Percentiles rank a stretch among this genome's conserved stretches.
phyloP scores from a whole-genome alignment of 2,888 invertebrate species.

The Sinotaia quadrata region DNA sequence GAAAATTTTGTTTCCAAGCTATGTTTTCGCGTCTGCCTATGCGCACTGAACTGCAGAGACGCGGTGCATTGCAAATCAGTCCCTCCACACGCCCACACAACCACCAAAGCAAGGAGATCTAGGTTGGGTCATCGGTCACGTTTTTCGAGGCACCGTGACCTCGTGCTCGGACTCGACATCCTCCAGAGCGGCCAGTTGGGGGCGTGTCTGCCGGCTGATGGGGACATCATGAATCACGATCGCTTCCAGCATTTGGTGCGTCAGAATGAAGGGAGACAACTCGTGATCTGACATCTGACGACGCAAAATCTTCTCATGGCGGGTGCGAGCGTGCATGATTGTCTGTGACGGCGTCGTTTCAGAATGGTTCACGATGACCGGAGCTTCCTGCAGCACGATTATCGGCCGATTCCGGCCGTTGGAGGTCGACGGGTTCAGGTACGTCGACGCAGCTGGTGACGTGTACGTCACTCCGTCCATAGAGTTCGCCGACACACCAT shows the following conservation, averaged over 20 bases:
- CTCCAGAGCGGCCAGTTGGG: slow-evolving; percentile 24
- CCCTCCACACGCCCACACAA: too few species aligned
- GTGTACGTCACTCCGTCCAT: slow-evolving; percentile 13
- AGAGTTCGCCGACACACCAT: not conserved
- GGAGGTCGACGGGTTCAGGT: slow-evolving; percentile 5
- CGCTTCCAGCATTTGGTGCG: slow-evolving; percentile 53
- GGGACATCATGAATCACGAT: slow-evolving; percentile 61
- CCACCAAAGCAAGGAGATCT: too few species aligned
- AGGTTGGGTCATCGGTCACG: too few species aligned
- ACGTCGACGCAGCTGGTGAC: not conserved
- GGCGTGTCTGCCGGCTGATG: slow-evolving; percentile 31
- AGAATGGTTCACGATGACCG: slow-evolving; percentile 39
- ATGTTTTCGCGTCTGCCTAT: too few species aligned
- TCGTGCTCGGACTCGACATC: slow-evolving; percentile 29
- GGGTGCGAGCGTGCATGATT: slow-evolving; percentile 47
- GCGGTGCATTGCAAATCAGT: too few species aligned
- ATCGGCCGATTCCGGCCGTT: slow-evolving; percentile 46
- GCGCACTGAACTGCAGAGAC: too few species aligned
- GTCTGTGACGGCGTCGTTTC: slow-evolving; percentile 31
- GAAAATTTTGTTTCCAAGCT: too few species aligned
- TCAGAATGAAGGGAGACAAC: slow-evolving; percentile 50
- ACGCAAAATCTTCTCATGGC: slow-evolving; percentile 49
- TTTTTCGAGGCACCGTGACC: slow-evolving; percentile 9
- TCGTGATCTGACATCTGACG: slow-evolving; percentile 57
- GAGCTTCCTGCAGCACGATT: slow-evolving; percentile 55